These are phyloP conservation scores for Sapayoa aenigma DNA, from an alignment of 2,113 vertebrate species.

Conservation along the genomic window DNA sequence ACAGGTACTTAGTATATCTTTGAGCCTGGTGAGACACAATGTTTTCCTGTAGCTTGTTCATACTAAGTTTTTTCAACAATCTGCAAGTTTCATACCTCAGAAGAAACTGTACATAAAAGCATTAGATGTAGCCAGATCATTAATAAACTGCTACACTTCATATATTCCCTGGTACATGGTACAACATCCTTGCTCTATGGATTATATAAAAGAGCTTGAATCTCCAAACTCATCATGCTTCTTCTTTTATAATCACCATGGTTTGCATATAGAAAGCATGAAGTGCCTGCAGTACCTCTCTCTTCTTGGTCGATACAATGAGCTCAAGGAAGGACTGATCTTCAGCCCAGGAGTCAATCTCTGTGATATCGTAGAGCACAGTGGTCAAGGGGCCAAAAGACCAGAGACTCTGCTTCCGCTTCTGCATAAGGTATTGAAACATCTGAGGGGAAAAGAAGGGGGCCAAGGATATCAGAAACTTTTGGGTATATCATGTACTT, in stretches of 20 bases:
- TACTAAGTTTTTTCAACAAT: not conserved
- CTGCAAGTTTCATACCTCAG: not conserved
- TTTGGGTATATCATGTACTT: not conserved
- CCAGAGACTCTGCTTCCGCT: constrained; percentile 85
- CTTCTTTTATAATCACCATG: not conserved
- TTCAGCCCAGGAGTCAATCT: constrained; percentile 94
- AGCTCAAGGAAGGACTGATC: constrained; percentile 89
- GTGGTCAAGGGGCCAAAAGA: constrained; percentile 85
- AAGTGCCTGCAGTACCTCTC: constrained; percentile 73
- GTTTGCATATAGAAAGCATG: not conserved
- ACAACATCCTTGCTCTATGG: not conserved
- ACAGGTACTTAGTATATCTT: not conserved
- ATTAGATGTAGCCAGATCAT: not conserved
- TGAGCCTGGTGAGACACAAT: not conserved
- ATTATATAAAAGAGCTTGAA: not conserved
- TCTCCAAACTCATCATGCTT: not conserved
- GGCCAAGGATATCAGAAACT: not conserved
- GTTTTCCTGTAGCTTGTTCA: not conserved
- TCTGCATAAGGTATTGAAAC: constrained; percentile 92
- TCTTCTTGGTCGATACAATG: constrained; percentile 86
- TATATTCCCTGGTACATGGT: not conserved
- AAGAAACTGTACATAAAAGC: not conserved
- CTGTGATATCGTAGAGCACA: constrained; percentile 89
- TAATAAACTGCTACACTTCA: not conserved
- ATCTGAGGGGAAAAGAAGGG: constrained; percentile 71